Base-by-base conservation (phyloP, 1,140 invertebrate genomes). In the Diplogasteroides magnus region DNA sequence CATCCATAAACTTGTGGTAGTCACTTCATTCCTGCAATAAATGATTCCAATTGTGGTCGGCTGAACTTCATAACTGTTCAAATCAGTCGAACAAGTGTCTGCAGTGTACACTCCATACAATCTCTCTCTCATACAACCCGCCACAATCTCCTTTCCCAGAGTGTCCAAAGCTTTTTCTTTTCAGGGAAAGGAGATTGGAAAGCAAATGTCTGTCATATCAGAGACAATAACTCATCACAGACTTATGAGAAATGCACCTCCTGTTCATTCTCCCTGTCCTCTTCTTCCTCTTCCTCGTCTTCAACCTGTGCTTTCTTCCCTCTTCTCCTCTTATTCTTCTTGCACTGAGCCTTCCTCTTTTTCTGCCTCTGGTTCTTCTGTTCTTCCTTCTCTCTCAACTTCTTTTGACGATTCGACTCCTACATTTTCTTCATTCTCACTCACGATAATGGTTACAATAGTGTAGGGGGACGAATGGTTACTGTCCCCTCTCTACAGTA, bases 11-110 rank as follows among this genome's bases (percentile, higher is more conserved):
- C 61, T 62, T 2, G 14, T 27, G 13, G 59, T 26, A 14, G n/a
- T n/a, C 11, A 27, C 59, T 29, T 62, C 26, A 23, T 31, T 3
- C 19, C 29, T 31, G 31, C 37, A 64, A 64, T 64, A 64, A 48
- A 31, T 64, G 55, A 64, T 64, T 64, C 55, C 62, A 64, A 64
- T 28, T 23, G 19, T 26, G 59, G 25, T 26, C 6, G 2, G 3
- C n/a, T 62, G 13, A 31, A 62, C 61, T 31, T 23, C 37, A 61
- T 11, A 26, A n/a, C 23, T 25, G 27, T 23, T 15, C 27, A 28
- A 13, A 61, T 3, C 6, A 23, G 23, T 31, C 31, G 1, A 2
- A 29, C 23, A 14, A 61, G 31, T 29, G n/a, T 29, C 28, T 13
- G 3, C 31, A 11, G 6, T 29, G 26, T 29, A 61, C 13, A 61